phyloP scores from a whole-genome alignment of 2,888 invertebrate species.

The Orthosia gothica region DNA sequence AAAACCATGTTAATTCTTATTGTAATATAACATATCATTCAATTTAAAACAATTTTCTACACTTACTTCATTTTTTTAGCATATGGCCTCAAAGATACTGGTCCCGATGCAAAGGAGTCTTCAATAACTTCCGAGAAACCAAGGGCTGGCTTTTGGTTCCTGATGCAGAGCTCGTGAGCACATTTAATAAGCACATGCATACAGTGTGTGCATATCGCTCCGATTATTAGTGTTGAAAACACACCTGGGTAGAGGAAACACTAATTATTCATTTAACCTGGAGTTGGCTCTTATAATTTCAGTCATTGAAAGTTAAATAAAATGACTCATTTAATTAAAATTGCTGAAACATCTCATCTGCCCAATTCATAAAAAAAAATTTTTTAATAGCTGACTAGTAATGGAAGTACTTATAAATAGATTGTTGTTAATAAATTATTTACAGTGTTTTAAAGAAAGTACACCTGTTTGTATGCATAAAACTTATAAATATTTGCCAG shows the following conservation, averaged over 20 bases:
- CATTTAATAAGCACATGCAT: slow-evolving; percentile 96
- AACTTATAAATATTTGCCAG: no score
- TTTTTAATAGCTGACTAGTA: no score
- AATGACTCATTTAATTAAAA: not conserved
- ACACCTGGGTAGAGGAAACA: slow-evolving; percentile 88
- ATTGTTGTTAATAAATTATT: not conserved
- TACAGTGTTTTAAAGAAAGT: not conserved
- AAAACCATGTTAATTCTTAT: not conserved
- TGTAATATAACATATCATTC: not conserved
- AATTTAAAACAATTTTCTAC: slow-evolving; percentile 1
- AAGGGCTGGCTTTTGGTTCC: slow-evolving; percentile 93
- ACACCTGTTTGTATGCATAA: not conserved
- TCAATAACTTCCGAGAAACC: slow-evolving; percentile 96
- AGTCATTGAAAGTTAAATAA: not conserved
- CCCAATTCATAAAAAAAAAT: no score
- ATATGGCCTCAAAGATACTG: slow-evolving; percentile 92
- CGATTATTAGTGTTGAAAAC: slow-evolving; percentile 95
- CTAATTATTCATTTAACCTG: not conserved
- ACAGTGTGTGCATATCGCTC: slow-evolving; percentile 97
- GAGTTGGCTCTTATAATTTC: not conserved
- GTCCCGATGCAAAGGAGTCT: slow-evolving; percentile 95
- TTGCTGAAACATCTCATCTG: not conserved
- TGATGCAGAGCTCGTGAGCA: slow-evolving; percentile 94
- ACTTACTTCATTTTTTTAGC: slow-evolving; percentile 93
- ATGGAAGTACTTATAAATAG: not conserved